Percentiles rank a stretch among this genome's conserved stretches.
phyloP scores from a whole-genome alignment of 2,113 vertebrate species.

The Thalassarche chlororhynchos region DNA sequence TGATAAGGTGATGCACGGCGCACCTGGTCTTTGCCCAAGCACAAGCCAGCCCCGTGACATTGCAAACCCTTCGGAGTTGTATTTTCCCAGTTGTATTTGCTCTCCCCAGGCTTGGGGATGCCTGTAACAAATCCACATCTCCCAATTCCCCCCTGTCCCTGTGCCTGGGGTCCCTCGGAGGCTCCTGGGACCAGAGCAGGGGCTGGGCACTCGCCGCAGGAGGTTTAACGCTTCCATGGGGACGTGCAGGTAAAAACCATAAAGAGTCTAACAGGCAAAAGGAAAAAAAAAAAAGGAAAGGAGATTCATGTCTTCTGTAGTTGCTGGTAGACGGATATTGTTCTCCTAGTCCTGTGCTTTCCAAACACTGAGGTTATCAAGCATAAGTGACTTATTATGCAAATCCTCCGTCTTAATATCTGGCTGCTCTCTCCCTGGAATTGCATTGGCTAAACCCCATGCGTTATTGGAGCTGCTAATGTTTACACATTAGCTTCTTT shows the following conservation, averaged over 20 bases:
- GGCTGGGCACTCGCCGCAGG: accelerated
- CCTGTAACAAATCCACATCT: not conserved
- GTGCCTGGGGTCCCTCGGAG: accelerated
- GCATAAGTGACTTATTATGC: constrained; percentile 70
- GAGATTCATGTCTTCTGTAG: not conserved
- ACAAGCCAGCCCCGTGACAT: not conserved
- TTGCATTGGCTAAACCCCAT: constrained; percentile 58
- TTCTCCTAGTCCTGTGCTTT: not conserved
- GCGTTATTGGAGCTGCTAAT: constrained; percentile 52
- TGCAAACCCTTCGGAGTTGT: accelerated
- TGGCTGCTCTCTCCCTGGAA: constrained; percentile 59
- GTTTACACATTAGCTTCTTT: constrained; percentile 68
- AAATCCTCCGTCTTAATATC: constrained; percentile 61
- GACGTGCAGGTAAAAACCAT: not conserved
- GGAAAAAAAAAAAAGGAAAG: not conserved
- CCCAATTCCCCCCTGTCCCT: not conserved
- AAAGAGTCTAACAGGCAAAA: not conserved
- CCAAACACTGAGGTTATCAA: constrained; percentile 50
- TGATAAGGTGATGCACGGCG: accelerated
- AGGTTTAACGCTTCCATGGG: not conserved
- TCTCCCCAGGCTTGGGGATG: not conserved
- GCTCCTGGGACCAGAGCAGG: accelerated
- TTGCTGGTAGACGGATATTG: constrained; percentile 19
- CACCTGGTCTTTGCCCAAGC: not conserved
- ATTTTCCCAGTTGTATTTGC: not conserved